Percentiles rank a stretch among this genome's conserved stretches.
Conservation (phyloP, 2,113 vertebrate species). For the Ailuropoda melanoleuca region DNA sequence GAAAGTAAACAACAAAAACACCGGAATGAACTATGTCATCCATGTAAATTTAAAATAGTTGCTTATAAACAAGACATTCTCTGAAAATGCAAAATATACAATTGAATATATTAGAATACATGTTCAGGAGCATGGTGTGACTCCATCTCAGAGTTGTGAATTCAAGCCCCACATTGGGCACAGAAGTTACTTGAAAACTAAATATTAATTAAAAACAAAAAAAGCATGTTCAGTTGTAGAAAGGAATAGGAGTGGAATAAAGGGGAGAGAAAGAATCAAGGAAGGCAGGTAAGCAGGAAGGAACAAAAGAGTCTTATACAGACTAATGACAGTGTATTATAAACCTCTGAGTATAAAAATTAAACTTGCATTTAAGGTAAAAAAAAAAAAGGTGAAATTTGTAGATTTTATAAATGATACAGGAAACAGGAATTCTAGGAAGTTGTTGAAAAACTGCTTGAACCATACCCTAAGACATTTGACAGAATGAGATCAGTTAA, state of each 20-base stretch:
- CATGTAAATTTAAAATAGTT: neutral
- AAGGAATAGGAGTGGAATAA: neutral
- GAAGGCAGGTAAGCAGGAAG: neutral
- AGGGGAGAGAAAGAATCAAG: neutral
- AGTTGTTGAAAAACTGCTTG: neutral
- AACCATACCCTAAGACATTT: neutral
- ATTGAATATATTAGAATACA: neutral
- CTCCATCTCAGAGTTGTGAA: neutral
- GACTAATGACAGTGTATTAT: neutral
- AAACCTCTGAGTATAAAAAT: neutral
- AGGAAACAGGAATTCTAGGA: neutral
- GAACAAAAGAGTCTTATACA: neutral
- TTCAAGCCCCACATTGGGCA: neutral
- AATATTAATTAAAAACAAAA: neutral
- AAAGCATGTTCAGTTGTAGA: neutral
- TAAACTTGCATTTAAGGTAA: neutral
- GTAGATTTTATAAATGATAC: neutral
- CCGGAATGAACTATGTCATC: neutral
- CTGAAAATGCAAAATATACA: neutral
- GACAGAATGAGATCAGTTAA: neutral
- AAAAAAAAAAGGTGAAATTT: neutral
- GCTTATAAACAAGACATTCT: neutral
- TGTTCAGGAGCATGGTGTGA: neutral
- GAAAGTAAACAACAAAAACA: neutral
- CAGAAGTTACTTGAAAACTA: neutral